A percentile compares a stretch with the other conserved stretches of the same genome.
Evolutionary conservation across 1,140 invertebrate genomes (phyloP).

Genomic region (Pinna nobilis): DNA sequence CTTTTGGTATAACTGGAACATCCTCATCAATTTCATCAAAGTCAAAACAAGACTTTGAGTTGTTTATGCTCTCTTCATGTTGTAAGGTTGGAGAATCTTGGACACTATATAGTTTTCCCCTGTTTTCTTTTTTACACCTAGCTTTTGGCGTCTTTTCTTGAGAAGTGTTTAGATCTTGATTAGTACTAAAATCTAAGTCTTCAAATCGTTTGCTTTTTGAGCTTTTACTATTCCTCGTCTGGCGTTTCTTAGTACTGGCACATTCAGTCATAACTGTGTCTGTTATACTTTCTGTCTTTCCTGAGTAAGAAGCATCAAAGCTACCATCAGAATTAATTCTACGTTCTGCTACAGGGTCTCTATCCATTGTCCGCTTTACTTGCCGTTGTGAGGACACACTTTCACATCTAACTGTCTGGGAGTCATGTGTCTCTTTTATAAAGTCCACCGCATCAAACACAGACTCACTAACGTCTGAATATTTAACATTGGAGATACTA

Average conservation of each 20-base stretch:
- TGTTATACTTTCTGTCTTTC: too few species aligned
- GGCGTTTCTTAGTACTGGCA: not conserved
- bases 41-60: not conserved
- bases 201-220: not conserved
- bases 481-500: slow-evolving; percentile 11
- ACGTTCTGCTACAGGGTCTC: not conserved
- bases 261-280: not conserved
- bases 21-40: slow-evolving; percentile 28
- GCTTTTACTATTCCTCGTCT: not conserved
- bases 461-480: slow-evolving; percentile 32
- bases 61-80: too few species aligned
- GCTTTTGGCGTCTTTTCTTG: not conserved
- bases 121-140: not conserved
- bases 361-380: too few species aligned
- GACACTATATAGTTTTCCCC: not conserved
- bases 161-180: not conserved
- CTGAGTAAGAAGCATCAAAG: too few species aligned
- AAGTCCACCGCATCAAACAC: slow-evolving; percentile 23
- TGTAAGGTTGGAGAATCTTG: too few species aligned
- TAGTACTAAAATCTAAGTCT: not conserved
- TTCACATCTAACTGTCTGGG: too few species aligned
- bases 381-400: too few species aligned
- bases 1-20: slow-evolving; percentile 35
- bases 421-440: not conserved
- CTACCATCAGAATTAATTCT: not conserved